A percentile compares a stretch with the other conserved stretches of the same genome.
Conservation (phyloP, 2,113 vertebrate species). For the Sus scrofa region T2T-Sscrofa CM000826.6:27247001-27247500, state of each 20-base stretch:
- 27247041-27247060: background rate
- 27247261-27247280: background rate
- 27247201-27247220: background rate
- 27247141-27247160: background rate
- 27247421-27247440: background rate
- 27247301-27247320: background rate
- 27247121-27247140: background rate
- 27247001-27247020: background rate
- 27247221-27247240: background rate
- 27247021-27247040: background rate
- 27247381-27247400: background rate
- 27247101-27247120: background rate
- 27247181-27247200: background rate
- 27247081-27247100: background rate
- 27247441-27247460: background rate
- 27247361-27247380: background rate
- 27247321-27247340: background rate
- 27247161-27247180: background rate
- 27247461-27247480: background rate
- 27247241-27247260: background rate
- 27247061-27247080: background rate
- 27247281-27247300: background rate
- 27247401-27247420: background rate
- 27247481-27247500: background rate
- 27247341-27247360: background rate